These are phyloP conservation scores for Hydractinia echinata DNA, from an alignment of 30 jellyfish, hydroid and myxozoan genomes.

Conservation along the genomic window DNA sequence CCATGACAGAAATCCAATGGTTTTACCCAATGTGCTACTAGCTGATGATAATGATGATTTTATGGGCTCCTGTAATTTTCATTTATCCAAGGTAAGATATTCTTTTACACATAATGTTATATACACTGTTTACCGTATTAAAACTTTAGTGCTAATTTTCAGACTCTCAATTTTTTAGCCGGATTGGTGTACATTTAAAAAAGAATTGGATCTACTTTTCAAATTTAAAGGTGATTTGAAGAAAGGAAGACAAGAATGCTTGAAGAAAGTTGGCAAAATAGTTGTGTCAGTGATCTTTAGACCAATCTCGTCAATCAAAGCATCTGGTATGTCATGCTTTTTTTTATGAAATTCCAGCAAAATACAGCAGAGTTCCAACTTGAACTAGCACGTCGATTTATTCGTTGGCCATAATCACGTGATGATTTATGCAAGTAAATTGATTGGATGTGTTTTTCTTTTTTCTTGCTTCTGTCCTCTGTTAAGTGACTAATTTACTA, in stretches of 20 bases:
- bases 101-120: too few relatives aligned
- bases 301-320: slow-evolving; percentile 64
- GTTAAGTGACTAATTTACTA: too few relatives aligned
- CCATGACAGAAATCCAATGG: slow-evolving; percentile 91
- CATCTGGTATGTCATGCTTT: slow-evolving; percentile 41
- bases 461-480: too few relatives aligned
- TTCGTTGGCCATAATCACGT: too few relatives aligned
- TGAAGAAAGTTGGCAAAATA: slow-evolving; percentile 68
- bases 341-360: too few relatives aligned
- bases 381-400: too few relatives aligned
- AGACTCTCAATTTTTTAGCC: slow-evolving; percentile 21
- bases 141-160: too few relatives aligned
- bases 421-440: too few relatives aligned
- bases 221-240: slow-evolving; percentile 37
- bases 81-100: slow-evolving; percentile 50
- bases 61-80: slow-evolving; percentile 96
- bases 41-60: slow-evolving; percentile 99
- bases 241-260: slow-evolving; percentile 38
- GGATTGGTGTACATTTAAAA: slow-evolving; percentile 66
- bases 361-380: too few relatives aligned
- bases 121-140: too few relatives aligned
- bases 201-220: slow-evolving; percentile 64
- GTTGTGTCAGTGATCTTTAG: slow-evolving; percentile 75
- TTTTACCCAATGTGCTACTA: slow-evolving; percentile 64
- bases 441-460: too few relatives aligned